Evolutionary conservation across 2,888 invertebrate species (phyloP), one percentile per base, ranked within the genome.

Genomic region (Polyommatus iphigenia): DNA sequence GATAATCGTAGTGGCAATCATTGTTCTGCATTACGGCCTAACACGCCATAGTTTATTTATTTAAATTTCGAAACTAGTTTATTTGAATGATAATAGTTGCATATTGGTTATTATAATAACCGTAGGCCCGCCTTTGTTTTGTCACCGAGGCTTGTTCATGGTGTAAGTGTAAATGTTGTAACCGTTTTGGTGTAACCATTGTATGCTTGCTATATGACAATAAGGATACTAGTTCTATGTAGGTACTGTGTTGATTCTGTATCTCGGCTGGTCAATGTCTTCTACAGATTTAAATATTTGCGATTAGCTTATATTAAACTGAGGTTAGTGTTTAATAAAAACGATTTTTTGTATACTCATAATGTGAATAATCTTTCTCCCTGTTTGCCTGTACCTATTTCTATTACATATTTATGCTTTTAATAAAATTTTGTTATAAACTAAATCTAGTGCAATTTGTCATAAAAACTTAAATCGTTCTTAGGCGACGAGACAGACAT

Each of bases 91-190:
- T 41, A 73, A 50, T 46, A 15, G 13, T 77, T n/a, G n/a, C 10
- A 73, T 73, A 46, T 13, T 72, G 32, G 71, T 71, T 77, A 71
- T 57, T 77, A 77, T 13, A 50, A 71, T 71, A 54, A 32, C 54
- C 15, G 29, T 46, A 46, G 54, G 59, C 32, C 57, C 76, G 76
- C 76, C 76, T 76, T 76, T 76, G 76, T 76, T 76, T 76, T 59
- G 59, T 76, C 76, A 57, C 57, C 76, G 36, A 36, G 29, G 59
- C 76, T n/a, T 76, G 76, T 76, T 76, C 57, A 10, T 36, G 36
- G 57, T 76, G 76, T 59, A 76, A 76, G 46, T 46, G 46, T 46
- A 46, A 41, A 57, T 76, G 76, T 18, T 76, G 59, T 59, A 59
- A 59, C 59, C 59, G 20, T 59, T 59, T 20, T 20, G n/a, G 59